Evolutionary conservation across 2,888 invertebrate species (phyloP).

Genomic region (Panopea generosa): DNA sequence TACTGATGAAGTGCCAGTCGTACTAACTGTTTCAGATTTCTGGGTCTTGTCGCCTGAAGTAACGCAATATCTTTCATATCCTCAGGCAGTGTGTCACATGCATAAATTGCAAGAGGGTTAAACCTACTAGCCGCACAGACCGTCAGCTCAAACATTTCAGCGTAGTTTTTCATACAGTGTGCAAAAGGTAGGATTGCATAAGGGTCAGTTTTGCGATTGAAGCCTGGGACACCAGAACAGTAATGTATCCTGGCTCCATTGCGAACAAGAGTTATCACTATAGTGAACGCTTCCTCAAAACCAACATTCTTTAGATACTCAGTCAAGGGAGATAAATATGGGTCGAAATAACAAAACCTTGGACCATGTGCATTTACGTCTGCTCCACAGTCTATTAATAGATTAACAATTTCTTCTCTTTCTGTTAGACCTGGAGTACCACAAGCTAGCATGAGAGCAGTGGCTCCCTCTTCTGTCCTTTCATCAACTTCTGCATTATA

Average conservation of each 20-base stretch:
- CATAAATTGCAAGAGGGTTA: constrained; percentile 92
- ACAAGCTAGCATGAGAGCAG: constrained; percentile 85
- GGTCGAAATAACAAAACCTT: constrained; percentile 87
- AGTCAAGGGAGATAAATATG: constrained; percentile 91
- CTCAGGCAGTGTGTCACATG: constrained; percentile 89
- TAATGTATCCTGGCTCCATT: constrained; percentile 89
- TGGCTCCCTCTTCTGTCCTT: constrained; percentile 83
- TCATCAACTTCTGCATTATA: constrained; percentile 86
- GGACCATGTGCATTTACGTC: constrained; percentile 85
- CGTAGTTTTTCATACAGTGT: constrained; percentile 88
- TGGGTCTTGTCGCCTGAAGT: constrained; percentile 80
- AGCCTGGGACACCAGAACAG: constrained; percentile 87
- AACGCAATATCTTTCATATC: constrained; percentile 89
- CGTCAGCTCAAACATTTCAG: constrained; percentile 88
- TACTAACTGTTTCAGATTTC: constrained; percentile 70
- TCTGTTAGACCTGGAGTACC: constrained; percentile 77
- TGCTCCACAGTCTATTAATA: constrained; percentile 79
- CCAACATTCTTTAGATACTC: constrained; percentile 90
- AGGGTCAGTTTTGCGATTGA: constrained; percentile 87
- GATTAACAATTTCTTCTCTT: constrained; percentile 75
- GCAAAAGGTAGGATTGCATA: constrained; percentile 93
- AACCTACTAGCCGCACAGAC: constrained; percentile 92
- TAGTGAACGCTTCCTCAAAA: constrained; percentile 89
- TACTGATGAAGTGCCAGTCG: constrained; percentile 61
- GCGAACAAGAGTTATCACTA: constrained; percentile 90